Percentiles rank a stretch among this genome's conserved stretches.
Conservation (phyloP, 2,113 vertebrate genomes). For the Stigmatopora argus region DNA sequence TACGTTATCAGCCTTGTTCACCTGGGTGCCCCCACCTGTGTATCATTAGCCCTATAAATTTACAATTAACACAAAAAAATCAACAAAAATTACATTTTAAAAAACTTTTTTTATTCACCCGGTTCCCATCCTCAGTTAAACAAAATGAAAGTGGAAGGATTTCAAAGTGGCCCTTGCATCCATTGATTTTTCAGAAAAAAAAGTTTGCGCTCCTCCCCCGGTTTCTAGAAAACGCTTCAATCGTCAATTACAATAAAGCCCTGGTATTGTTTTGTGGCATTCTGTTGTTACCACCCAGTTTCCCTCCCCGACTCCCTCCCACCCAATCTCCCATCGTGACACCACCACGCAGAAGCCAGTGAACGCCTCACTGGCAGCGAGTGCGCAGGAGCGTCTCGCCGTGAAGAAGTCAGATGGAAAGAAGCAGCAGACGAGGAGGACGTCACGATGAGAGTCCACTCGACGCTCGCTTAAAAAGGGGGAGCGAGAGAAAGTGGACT, state of each 20-base stretch:
- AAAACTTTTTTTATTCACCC: too few relatives aligned
- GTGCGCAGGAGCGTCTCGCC: constrained; percentile 58
- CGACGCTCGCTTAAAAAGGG: constrained; percentile 28
- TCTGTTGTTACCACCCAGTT: not conserved
- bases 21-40: too few relatives aligned
- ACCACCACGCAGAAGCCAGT: constrained; percentile 50
- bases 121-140: too few relatives aligned
- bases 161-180: too few relatives aligned
- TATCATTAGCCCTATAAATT: too few relatives aligned
- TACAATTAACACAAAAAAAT: too few relatives aligned
- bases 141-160: too few relatives aligned
- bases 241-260: not conserved
- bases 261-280: not conserved
- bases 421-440: constrained; percentile 34
- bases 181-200: too few relatives aligned
- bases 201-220: not conserved
- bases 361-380: constrained; percentile 56
- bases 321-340: constrained; percentile 50
- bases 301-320: constrained; percentile 43
- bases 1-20: too few relatives aligned
- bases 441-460: constrained; percentile 39
- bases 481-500: constrained; percentile 34
- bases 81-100: too few relatives aligned
- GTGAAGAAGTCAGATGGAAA: constrained; percentile 46
- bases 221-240: not conserved